Base-by-base conservation (phyloP, 2,797 vertebrate species). In the Huso huso region DNA sequence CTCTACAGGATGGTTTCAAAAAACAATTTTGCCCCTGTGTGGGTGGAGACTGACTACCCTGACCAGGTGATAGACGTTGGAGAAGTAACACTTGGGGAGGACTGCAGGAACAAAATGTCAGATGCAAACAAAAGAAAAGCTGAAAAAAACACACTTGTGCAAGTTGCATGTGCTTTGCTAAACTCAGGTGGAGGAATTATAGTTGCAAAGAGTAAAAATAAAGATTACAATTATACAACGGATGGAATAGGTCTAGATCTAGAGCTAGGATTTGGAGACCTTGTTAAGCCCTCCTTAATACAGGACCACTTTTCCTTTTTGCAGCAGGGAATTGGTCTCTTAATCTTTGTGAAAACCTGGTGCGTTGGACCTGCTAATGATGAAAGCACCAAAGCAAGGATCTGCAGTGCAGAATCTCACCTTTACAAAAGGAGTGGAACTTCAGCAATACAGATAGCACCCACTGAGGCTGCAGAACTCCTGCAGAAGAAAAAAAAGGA, bases 161-260 rank as follows among this genome's bases (percentile, higher is more conserved):
- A 0, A 51, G 77, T 72, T 2, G 74, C 7, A 0, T 78, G 79
- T n/a, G 69, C 66, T 0, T 58, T 80, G 64, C 55, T 81, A 66
- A 83, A 79, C 61, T 84, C 82, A 0, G 81, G 78, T 65, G 79
- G 81, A 75, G 78, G 76, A 63, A 67, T 57, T 49, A 70, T 80
- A 62, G 58, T 0, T 63, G 68, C 77, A 65, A 52, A 76, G 64
- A 68, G 18, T 0, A 4, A 71, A 12, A 66, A 76, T 6, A 10
- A 10, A 58, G 55, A 58, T 6, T 0, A 6, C 0, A n/a, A 48
- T 11, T 68, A 65, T 1, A 4, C 58, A 73, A 11, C 62, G 23
- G 6, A 67, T 7, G 8, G 68, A 49, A 1, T 77, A 60, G 81
- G 77, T 0, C 61, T 1, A 51, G 79, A 83, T 50, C 64, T 74